These are phyloP conservation scores for Strongylocentrotus purpuratus DNA, from an alignment of 35 echinoderm and acorn worm genomes.

Conservation along the genomic window DNA sequence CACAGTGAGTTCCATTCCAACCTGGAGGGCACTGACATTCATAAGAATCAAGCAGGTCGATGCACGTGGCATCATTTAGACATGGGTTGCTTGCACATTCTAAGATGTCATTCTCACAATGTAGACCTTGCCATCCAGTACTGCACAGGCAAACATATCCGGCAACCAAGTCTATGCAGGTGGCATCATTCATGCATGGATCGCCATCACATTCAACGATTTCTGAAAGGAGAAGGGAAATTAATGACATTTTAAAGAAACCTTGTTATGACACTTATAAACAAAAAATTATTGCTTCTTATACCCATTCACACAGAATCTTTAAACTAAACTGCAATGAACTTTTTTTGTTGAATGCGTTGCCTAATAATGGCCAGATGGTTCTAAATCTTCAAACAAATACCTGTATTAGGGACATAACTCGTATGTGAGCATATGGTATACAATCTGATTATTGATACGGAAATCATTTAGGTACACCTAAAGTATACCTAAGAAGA, in stretches of 20 bases:
- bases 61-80: conserved; percentile 67
- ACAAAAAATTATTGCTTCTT: neutral
- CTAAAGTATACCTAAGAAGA: too few relatives aligned
- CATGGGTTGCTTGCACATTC: conserved; percentile 56
- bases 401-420: too few relatives aligned
- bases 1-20: conserved; percentile 57
- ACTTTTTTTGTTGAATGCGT: too few relatives aligned
- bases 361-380: too few relatives aligned
- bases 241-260: neutral
- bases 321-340: too few relatives aligned
- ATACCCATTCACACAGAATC: too few relatives aligned
- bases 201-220: conserved; percentile 74
- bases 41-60: conserved; percentile 56
- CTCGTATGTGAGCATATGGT: too few relatives aligned
- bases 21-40: conserved; percentile 64
- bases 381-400: too few relatives aligned
- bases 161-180: conserved; percentile 52
- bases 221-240: conserved; percentile 7
- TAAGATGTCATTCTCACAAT: conserved; percentile 60
- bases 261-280: too few relatives aligned
- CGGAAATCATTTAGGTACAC: too few relatives aligned
- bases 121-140: conserved; percentile 58
- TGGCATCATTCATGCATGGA: conserved; percentile 74
- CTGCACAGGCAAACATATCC: conserved; percentile 71
- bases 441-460: too few relatives aligned